phyloP scores from a whole-genome alignment of 1,140 invertebrate species.

The Procambarus virginalis region DNA sequence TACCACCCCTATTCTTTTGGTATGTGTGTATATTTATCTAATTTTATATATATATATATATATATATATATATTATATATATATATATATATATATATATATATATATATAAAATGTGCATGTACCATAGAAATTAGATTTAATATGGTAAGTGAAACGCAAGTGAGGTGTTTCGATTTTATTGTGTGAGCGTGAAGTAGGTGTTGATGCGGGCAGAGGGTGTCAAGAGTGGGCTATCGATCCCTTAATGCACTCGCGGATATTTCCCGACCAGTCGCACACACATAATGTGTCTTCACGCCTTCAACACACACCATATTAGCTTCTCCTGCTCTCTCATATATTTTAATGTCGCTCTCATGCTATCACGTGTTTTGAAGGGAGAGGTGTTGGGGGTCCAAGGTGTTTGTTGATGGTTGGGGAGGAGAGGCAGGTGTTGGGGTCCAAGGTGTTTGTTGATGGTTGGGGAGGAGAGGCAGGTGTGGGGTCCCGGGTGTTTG shows the following conservation, averaged over 20 bases:
- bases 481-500: too few species aligned
- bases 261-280: not conserved
- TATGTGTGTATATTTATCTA: too few species aligned
- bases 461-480: too few species aligned
- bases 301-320: slow-evolving; percentile 31
- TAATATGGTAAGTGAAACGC: too few species aligned
- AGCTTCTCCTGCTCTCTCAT: slow-evolving; percentile 38
- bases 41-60: too few species aligned
- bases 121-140: too few species aligned
- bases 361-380: slow-evolving; percentile 1
- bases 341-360: slow-evolving; percentile 37
- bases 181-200: too few species aligned
- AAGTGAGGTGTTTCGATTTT: too few species aligned
- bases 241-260: not conserved
- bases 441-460: not conserved
- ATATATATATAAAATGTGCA: too few species aligned
- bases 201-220: not conserved
- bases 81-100: too few species aligned
- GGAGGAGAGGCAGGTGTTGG: not conserved
- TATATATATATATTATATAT: too few species aligned
- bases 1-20: too few species aligned
- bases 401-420: not conserved
- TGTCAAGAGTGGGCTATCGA: not conserved
- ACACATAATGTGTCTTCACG: slow-evolving; percentile 37
- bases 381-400: not conserved